Percentiles rank a stretch among this genome's conserved stretches.
Conservation (phyloP, 1,140 invertebrate genomes). For the Pentalonia nigronervosa region DNA sequence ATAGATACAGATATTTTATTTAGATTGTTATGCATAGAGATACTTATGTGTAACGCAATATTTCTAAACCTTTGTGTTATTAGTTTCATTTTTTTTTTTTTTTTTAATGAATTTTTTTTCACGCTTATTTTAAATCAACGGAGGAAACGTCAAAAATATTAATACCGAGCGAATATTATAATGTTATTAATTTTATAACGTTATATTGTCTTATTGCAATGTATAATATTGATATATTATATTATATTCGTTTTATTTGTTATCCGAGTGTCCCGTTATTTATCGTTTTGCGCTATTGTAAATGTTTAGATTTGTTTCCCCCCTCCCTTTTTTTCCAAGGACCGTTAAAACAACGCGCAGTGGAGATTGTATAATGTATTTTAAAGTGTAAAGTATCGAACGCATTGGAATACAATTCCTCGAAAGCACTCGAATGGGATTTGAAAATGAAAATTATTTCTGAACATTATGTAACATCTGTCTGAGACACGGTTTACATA, state of each 20-base stretch:
- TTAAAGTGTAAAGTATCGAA: background rate
- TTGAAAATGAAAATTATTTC: slow-evolving; percentile 31
- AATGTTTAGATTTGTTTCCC: background rate
- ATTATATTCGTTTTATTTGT: background rate
- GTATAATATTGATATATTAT: background rate
- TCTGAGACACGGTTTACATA: background rate
- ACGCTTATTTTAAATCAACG: background rate
- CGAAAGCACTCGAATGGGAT: background rate
- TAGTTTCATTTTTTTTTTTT: background rate
- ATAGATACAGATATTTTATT: background rate
- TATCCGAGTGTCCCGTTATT: background rate
- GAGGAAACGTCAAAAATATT: rapidly evolving
- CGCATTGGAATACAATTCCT: background rate
- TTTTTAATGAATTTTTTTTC: background rate
- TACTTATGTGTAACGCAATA: background rate
- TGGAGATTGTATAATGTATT: background rate
- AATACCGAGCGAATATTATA: background rate
- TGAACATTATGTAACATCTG: slow-evolving; percentile 30
- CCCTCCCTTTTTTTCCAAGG: background rate
- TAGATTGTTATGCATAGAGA: too few relatives aligned
- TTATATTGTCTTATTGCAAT: background rate
- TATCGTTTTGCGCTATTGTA: background rate
- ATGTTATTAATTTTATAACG: too few relatives aligned
- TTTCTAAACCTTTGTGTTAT: background rate
- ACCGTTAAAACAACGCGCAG: background rate